A percentile compares a stretch with the other conserved stretches of the same genome.
These are phyloP conservation scores for Sthenelais limicola DNA, from an alignment of 2,888 invertebrate genomes.

Conservation along the genomic window DNA sequence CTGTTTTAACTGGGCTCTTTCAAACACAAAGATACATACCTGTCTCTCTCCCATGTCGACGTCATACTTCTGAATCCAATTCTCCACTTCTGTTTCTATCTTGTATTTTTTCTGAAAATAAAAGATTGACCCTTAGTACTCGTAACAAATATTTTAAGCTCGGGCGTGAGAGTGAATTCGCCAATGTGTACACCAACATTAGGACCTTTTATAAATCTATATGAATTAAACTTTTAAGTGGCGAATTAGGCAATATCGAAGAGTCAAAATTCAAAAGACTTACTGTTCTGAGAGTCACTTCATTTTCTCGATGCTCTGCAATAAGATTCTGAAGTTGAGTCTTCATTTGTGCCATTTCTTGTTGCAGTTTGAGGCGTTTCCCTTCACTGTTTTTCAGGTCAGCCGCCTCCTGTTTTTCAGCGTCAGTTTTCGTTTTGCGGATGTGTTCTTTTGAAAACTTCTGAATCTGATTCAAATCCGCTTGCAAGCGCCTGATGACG, in stretches of 20 bases:
- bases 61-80: conserved; percentile 72
- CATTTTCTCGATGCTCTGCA: conserved; percentile 68
- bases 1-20: no score
- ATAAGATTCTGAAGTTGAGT: conserved; percentile 66
- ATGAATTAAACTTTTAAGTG: neutral
- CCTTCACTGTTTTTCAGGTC: conserved; percentile 71
- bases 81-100: conserved; percentile 72
- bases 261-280: conserved; percentile 31
- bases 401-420: conserved; percentile 70
- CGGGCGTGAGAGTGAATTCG: neutral
- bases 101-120: conserved; percentile 70
- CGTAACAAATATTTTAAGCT: neutral
- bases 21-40: conserved; percentile 59
- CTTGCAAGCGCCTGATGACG: conserved; percentile 67
- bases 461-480: conserved; percentile 70
- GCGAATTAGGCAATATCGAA: neutral
- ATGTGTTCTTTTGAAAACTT: conserved; percentile 71
- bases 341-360: conserved; percentile 65
- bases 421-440: conserved; percentile 67
- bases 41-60: conserved; percentile 71
- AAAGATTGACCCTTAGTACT: neutral
- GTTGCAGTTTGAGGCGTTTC: conserved; percentile 63
- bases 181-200: no score
- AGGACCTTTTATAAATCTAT: no score
- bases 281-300: conserved; percentile 68